Base-by-base conservation (phyloP, 2,113 vertebrate genomes). In the Sinocyclocheilus anophthalmus region DNA sequence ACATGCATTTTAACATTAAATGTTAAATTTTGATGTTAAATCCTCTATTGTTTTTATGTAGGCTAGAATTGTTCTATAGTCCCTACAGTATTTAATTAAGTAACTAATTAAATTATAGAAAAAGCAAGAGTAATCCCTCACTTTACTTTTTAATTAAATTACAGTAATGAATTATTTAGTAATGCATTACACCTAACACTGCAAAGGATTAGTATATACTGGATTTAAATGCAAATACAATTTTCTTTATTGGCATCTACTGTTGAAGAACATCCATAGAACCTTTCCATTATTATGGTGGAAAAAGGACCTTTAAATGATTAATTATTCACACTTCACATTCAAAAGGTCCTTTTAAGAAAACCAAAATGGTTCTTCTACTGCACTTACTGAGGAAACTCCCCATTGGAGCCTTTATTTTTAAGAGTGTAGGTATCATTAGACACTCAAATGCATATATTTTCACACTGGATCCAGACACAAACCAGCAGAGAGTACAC, bases 401-500 rank as follows among this genome's bases (percentile, higher is more conserved):
- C 72, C 12, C 37, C 2, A 24, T n/a, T 75, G 12, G 11, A 75
- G 18, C 8, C 16, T 70, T 70, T 70, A 70, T 70, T 72, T 72
- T 72, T 22, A 75, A 42, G 42, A 48, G 42, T 7, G 4, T 14
- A 75, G 20, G 8, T 22, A 8, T 8, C 22, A 22, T 61, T 22
- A 67, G 42, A 76, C 72, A 76, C 0, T 85, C 14, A 67, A 78
- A 69, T 75, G 77, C 10, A 84, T 65, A 82, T 75, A 72, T 63
- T 81, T 84, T 82, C 81, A 77, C 42, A 81, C 61, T 84, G 48
- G 69, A 80, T 86, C 33, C 65, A 79, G 85, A 86, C 65, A n/a
- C 55, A 84, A 82, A 59, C 69, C 85, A 84, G 76, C 30, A n/a
- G 73, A 79, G 81, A 85, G 82, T 85, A 87, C 82, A 85, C 81